Base-by-base conservation (phyloP, 2,888 invertebrate genomes). In the Xiphydria camelus region DNA sequence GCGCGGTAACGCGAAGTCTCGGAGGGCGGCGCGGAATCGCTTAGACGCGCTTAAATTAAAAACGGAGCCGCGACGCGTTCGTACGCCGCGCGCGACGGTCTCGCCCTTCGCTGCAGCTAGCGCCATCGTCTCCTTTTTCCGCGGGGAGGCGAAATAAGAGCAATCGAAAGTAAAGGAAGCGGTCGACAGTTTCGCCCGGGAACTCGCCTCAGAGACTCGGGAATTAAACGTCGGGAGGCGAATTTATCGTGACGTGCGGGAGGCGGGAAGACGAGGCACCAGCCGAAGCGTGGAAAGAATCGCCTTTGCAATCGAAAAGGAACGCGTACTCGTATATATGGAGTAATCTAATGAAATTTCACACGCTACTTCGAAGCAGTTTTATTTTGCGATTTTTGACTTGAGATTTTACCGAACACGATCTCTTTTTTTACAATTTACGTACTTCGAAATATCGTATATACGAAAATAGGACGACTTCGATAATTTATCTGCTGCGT, bases 21-120 rank as follows among this genome's bases (percentile, higher is more conserved):
- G 29, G 14, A 29, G 29, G 7, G 29, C 6, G 29, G 18, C 6
- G 34, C 14, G 19, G 34, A 34, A 34, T 34, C 19, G 34, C 34
- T 34, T 34, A 18, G 34, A 20, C 6, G 17, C 10, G 34, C 15
- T 15, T 34, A 34, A 34, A 34, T 34, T 34, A 34, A 34, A 34
- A 34, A 34, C 19, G 23, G 23, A 23, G 23, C 23, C 23, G 10
- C 17, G 9, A 34, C 34, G 29, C 19, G n/a, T 34, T n/a, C n/a
- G n/a, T n/a, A n/a, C n/a, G n/a, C n/a, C n/a, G n/a, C n/a, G n/a
- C 34, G 15, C 34, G 9, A 20, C 34, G 17, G 18, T 14, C 34
- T 18, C 15, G 34, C 18, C 15, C 34, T 18, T 15, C 15, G 12
- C 29, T 29, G 29, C 29, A 4, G 26, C 7, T 7, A 4, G 2